Evolutionary conservation across 2,113 vertebrate genomes (phyloP), one percentile per base, ranked within the genome.

Genomic region (Vimba vimba): DNA sequence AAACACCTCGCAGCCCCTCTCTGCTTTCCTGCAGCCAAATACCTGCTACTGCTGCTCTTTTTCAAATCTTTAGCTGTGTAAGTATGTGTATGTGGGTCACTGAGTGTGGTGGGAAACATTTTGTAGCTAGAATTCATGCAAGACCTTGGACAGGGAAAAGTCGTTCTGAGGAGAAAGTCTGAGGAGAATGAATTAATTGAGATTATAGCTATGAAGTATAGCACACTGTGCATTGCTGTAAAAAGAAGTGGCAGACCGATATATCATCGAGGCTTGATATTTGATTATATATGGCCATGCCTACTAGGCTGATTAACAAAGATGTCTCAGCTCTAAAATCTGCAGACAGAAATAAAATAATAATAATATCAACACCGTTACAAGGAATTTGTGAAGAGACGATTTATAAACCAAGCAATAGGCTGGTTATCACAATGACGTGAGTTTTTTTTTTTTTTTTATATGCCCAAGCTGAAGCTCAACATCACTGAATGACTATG

Each of bases 11-110:
- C 47, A 52, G 21, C 30, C 47, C 11, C 30, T 71, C 45, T 71
- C 27, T 69, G 12, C 80, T 55, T 71, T 55, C 64, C 80, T 55
- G 45, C 47, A 36, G 80, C 64, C 64, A 71, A 71, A 55, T 71
- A 71, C 71, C 66, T 82, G 66, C 80, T 68, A 33, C 45, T 36
- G 64, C 47, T 68, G 66, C 80, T 81, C 12, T 69, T 82, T 82
- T 43, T 79, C n/a, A 81, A 47, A 66, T 50, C 60, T 47, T 68
- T 25, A 52, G 80, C 25, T 33, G 47, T 57, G 66, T 82, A 27
- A 68, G 80, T 69, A 68, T 6, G 43, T 55, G 62, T 69, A 82
- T 82, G 47, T 82, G 47, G 80, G 80, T 82, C 80, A 82, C 17
- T n/a, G 80, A 82, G 66, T 69, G 27, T 69, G 27, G 21, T 69